These are phyloP conservation scores for Phocoena sinus DNA, from an alignment of 2,113 vertebrate species.

Conservation along the genomic window DNA sequence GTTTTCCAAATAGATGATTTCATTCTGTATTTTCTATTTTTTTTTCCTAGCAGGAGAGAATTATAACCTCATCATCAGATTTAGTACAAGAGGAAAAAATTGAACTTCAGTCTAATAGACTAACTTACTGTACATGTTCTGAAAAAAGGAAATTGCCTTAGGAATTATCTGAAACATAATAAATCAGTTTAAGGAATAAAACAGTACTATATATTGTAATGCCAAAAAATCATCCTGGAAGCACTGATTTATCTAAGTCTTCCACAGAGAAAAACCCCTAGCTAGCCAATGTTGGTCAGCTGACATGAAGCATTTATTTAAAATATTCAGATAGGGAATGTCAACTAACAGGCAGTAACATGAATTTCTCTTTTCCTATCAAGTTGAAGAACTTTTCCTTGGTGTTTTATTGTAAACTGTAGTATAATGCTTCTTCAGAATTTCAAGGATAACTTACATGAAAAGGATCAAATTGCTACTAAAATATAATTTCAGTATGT, in stretches of 20 bases:
- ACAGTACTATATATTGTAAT: constrained; percentile 61
- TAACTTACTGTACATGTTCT: constrained; percentile 69
- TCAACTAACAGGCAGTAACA: constrained; percentile 48
- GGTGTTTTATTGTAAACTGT: neutral
- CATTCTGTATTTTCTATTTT: constrained; percentile 50
- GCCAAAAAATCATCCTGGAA: constrained; percentile 69
- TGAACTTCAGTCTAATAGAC: constrained; percentile 65
- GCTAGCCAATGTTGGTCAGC: constrained; percentile 44
- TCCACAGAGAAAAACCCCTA: constrained; percentile 31
- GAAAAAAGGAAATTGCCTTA: constrained; percentile 74
- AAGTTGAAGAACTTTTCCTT: neutral
- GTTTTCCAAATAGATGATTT: neutral
- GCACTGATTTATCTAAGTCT: constrained; percentile 62
- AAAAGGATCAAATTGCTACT: neutral
- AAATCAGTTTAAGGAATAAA: constrained; percentile 77
- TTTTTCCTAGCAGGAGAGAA: constrained; percentile 61
- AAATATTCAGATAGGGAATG: constrained; percentile 44
- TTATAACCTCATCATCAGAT: constrained; percentile 65
- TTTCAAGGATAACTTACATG: neutral
- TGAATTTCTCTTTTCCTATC: constrained; percentile 57
- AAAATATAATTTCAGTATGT: neutral
- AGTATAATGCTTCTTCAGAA: neutral
- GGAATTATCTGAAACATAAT: constrained; percentile 76
- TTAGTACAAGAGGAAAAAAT: constrained; percentile 66
- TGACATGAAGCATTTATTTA: constrained; percentile 43